These are phyloP conservation scores for Gallinago nigripennis DNA, from an alignment of 2,797 vertebrate species.

Conservation along the genomic window DNA sequence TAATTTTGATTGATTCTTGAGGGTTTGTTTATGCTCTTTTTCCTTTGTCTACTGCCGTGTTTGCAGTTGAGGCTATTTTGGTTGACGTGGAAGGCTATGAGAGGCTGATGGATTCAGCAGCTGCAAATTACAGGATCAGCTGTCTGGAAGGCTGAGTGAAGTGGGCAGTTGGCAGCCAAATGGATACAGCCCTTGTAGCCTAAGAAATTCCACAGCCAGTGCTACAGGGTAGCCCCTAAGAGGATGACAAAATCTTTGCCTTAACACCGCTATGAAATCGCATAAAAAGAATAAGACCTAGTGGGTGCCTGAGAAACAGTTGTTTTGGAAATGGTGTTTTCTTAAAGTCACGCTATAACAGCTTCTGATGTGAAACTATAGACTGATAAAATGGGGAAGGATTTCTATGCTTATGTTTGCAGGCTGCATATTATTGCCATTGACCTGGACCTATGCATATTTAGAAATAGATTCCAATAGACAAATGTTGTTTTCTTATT, in stretches of 20 bases:
- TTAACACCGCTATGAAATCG: not conserved
- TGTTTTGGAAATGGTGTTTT: not conserved
- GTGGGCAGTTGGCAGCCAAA: conserved; percentile 53
- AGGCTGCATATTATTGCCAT: not conserved
- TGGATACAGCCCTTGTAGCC: not conserved
- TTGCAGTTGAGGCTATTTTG: conserved; percentile 35
- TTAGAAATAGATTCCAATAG: not conserved
- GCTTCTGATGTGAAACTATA: not conserved
- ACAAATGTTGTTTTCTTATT: not conserved
- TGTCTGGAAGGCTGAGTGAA: conserved; percentile 55
- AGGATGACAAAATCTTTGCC: not conserved
- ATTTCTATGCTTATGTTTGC: not conserved
- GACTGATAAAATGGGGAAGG: not conserved
- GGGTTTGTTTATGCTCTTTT: conserved; percentile 18
- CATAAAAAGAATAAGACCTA: not conserved
- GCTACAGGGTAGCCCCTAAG: not conserved
- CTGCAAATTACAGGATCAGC: conserved; percentile 55
- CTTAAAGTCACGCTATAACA: not conserved
- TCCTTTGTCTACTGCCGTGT: not conserved
- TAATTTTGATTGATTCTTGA: not conserved
- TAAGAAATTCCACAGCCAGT: conserved; percentile 16
- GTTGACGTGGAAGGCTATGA: not conserved
- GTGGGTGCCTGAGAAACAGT: not conserved
- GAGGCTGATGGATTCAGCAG: conserved; percentile 58
- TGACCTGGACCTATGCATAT: not conserved